These are phyloP conservation scores for Saxicola maurus DNA, from an alignment of 2,797 vertebrate species.

Conservation along the genomic window DNA sequence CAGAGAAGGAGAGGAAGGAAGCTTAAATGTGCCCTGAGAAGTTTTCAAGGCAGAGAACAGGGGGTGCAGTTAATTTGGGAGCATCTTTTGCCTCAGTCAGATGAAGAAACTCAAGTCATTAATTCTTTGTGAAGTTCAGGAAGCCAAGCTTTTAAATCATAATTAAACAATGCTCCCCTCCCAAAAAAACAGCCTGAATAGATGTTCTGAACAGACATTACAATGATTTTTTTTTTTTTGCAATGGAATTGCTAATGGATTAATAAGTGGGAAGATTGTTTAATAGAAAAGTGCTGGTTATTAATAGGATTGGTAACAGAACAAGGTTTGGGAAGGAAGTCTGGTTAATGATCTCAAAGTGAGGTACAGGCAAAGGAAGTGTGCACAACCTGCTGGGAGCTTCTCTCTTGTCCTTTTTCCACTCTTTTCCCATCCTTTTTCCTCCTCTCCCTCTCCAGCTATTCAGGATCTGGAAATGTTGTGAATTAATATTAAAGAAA, in stretches of 20 bases:
- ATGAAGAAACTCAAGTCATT: background rate
- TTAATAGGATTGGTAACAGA: constrained; percentile 3
- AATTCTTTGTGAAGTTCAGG: constrained; percentile 20
- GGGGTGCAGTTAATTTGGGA: background rate
- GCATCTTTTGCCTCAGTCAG: background rate
- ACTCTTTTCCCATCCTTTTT: background rate
- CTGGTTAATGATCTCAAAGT: background rate
- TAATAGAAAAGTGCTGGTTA: background rate
- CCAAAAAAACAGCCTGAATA: background rate
- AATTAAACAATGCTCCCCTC: background rate
- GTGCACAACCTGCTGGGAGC: background rate
- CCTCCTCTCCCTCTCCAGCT: background rate
- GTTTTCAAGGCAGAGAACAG: background rate
- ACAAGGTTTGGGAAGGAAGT: background rate
- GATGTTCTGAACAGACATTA: background rate
- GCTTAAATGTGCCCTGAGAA: background rate
- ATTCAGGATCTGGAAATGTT: too few relatives aligned
- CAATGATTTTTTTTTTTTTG: background rate
- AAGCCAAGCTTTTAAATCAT: constrained; percentile 27
- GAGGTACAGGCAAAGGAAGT: background rate
- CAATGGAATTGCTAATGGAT: constrained; percentile 28
- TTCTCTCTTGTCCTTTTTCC: too few relatives aligned
- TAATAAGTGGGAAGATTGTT: constrained; percentile 10
- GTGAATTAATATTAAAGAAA: background rate
- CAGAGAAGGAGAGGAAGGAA: background rate